These are phyloP conservation scores for Aphodius granarius DNA, from an alignment of 2,888 invertebrate genomes.

Conservation along the genomic window DNA sequence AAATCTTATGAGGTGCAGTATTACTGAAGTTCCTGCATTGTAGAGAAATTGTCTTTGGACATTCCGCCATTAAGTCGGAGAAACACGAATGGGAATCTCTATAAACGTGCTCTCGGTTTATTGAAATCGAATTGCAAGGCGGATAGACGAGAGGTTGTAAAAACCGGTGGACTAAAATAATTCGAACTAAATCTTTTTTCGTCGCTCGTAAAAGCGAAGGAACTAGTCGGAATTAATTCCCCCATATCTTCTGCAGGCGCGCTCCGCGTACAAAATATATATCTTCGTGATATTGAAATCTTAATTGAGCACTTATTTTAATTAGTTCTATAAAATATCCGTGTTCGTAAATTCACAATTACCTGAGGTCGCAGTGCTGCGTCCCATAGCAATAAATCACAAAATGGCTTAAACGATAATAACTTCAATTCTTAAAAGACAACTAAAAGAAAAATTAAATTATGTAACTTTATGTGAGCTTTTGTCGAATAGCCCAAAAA, in stretches of 20 bases:
- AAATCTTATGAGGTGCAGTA: background rate
- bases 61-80: background rate
- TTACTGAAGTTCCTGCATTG: background rate
- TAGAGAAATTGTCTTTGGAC: background rate
- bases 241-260: background rate
- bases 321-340: background rate
- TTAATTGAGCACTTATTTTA: constrained; percentile 12
- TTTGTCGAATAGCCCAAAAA: too few species aligned
- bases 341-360: background rate
- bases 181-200: background rate
- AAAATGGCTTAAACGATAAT: too few species aligned
- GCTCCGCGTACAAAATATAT: background rate
- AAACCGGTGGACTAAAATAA: background rate
- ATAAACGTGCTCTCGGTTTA: background rate
- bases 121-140: background rate
- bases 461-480: too few species aligned
- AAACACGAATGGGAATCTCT: background rate
- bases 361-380: background rate
- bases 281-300: constrained; percentile 11
- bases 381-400: too few species aligned
- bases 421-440: too few species aligned
- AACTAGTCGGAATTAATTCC: constrained; percentile 2
- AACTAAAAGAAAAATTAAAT: too few species aligned
- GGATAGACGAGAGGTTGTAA: background rate
- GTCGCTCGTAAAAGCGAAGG: background rate